Evolutionary conservation across 2,113 vertebrate species (phyloP), one percentile per base, ranked within the genome.

Genomic region (Dipodomys spectabilis): DNA sequence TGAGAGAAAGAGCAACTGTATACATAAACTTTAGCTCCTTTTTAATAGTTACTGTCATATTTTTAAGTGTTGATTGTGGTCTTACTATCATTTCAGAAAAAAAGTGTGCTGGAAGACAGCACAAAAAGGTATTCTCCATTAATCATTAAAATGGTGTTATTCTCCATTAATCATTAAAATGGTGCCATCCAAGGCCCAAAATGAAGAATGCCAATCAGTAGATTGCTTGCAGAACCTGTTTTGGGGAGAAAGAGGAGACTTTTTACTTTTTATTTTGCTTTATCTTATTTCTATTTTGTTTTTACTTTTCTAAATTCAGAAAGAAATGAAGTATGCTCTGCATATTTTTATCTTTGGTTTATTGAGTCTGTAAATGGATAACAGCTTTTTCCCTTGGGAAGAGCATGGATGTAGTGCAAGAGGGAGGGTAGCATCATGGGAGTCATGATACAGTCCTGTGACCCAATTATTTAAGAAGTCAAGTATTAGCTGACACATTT

Each of bases 301-400:
- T 84, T 84, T 82, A 39, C 45, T 95, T 88, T 86, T 23, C 27
- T 78, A 92, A 84, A 84, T 11, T 45, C 12, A 74, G 8, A 39
- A 35, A 30, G 91, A 86, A 88, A 80, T 62, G 32, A 90, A 84
- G 86, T 82, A 25, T 23, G 78, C 8, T 89, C 60, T 65, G 49
- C 45, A 77, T 92, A 49, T 28, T 82, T 81, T 91, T 82, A 49
- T 20, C 3, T 85, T 95, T 90, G 44, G 28, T 83, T 92, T 75
- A 80, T 83, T 96, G 57, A 75, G 2, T 27, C 32, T 74, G 2
- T 89, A n/a, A 90, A 84, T 77, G 67, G 25, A 1, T 92, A 72
- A 86, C 10, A 22, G 4, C 20, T 57, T 57, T 88, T 71, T 94
- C 25, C 91, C 57, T 86, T 86, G 60, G 45, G 65, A 25, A 82